Percentiles rank a stretch among this genome's conserved stretches.
phyloP scores from a whole-genome alignment of 2,797 vertebrate species.

The Threskiornis aethiopicus region DNA sequence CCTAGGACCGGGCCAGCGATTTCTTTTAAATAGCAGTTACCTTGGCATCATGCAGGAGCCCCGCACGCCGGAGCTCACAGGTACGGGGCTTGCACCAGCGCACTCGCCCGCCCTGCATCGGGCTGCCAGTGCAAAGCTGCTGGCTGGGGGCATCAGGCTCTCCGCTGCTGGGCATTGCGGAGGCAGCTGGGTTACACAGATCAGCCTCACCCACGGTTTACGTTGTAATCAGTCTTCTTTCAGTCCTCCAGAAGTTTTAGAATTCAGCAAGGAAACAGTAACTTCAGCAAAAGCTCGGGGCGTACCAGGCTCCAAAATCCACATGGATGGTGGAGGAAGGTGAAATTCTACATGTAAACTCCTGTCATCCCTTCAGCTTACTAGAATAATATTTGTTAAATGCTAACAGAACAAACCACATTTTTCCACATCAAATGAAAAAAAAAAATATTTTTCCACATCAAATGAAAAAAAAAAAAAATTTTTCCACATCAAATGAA shows the following conservation, averaged over 20 bases:
- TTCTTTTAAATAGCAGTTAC: background rate
- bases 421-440: background rate
- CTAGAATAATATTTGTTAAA: background rate
- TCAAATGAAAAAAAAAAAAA: background rate
- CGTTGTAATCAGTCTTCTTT: background rate
- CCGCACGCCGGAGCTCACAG: fast-evolving
- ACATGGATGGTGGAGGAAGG: background rate
- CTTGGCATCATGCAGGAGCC: background rate
- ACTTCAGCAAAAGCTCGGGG: background rate
- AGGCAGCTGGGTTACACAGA: background rate
- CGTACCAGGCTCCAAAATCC: background rate
- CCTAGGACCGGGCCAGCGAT: background rate
- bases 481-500: background rate
- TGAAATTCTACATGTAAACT: background rate
- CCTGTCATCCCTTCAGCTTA: background rate
- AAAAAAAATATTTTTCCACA: background rate
- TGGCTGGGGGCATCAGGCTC: fast-evolving
- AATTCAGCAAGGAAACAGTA: background rate
- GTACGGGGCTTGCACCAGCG: fast-evolving
- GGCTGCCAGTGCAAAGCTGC: background rate
- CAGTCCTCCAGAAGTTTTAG: background rate
- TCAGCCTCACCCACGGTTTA: background rate
- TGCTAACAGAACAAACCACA: background rate
- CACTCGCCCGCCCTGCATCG: fast-evolving
- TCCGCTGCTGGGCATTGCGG: fast-evolving